Evolutionary conservation across 30 jellyfish, hydroid and myxozoan species (phyloP).

Genomic region (Cassiopea xamachana): DNA sequence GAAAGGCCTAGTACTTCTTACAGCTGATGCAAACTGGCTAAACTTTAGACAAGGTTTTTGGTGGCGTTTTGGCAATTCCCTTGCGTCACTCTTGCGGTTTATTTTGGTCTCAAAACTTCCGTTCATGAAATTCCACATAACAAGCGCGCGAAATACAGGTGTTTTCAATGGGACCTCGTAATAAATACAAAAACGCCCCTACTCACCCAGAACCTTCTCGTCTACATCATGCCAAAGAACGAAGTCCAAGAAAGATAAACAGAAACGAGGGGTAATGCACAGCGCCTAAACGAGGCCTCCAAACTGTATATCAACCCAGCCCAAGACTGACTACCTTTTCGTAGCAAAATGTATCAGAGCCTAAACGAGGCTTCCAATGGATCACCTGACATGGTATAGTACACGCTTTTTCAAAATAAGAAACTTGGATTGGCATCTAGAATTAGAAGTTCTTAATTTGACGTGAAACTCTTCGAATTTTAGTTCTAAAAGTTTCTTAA

Average conservation of each 20-base stretch:
- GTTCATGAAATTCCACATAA: constrained; percentile 59
- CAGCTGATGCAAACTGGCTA: no score
- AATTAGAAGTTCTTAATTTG: no score
- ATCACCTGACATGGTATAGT: not conserved
- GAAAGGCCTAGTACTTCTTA: no score
- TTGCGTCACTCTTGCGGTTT: not conserved
- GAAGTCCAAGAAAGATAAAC: not conserved
- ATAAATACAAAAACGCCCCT: constrained; percentile 44
- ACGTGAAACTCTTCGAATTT: no score
- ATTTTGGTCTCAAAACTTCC: not conserved
- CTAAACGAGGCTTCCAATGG: constrained; percentile 17
- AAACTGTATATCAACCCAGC: not conserved
- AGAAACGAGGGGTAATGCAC: not conserved
- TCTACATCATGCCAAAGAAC: constrained; percentile 25
- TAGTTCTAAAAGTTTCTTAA: no score
- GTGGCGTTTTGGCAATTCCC: not conserved
- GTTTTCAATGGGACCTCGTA: not conserved
- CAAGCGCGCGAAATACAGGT: constrained; percentile 11
- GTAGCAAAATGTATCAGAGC: not conserved
- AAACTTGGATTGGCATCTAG: no score
- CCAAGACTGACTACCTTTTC: not conserved
- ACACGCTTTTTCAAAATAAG: not conserved
- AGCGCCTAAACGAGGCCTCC: constrained; percentile 59
- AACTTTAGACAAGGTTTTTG: not conserved
- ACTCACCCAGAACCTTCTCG: constrained; percentile 31